Evolutionary conservation across 30 jellyfish, hydroid and myxozoan species (phyloP).

Genomic region (Turritopsis rubra): DNA sequence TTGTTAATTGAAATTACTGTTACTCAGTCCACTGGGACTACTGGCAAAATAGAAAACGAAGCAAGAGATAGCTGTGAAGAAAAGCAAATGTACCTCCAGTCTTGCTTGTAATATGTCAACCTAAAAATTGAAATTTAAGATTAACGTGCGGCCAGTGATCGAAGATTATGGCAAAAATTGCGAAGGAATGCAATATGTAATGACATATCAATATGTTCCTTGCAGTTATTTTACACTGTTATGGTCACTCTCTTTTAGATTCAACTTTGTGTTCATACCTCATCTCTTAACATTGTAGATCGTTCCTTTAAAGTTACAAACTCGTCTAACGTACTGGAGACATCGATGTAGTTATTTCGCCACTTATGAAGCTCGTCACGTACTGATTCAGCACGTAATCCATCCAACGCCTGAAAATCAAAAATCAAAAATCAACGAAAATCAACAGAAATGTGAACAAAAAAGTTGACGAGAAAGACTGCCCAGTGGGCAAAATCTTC

Average conservation of each 20-base stretch:
- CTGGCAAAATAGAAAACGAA: too few relatives aligned
- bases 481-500: too few relatives aligned
- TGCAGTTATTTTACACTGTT: too few relatives aligned
- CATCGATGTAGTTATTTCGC: conserved; percentile 75
- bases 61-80: too few relatives aligned
- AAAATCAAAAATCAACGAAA: too few relatives aligned
- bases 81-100: conserved; percentile 84
- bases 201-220: too few relatives aligned
- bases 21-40: too few relatives aligned
- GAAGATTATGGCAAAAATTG: too few relatives aligned
- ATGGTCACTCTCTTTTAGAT: too few relatives aligned
- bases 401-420: conserved; percentile 80
- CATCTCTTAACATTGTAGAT: conserved; percentile 78
- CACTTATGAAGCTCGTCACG: conserved; percentile 50
- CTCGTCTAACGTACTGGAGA: conserved; percentile 63
- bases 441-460: background rate
- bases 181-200: too few relatives aligned
- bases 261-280: conserved; percentile 29
- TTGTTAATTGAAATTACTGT: too few relatives aligned
- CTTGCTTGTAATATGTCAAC: conserved; percentile 68
- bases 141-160: background rate
- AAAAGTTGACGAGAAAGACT: background rate
- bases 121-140: too few relatives aligned
- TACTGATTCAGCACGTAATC: conserved; percentile 53
- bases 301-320: conserved; percentile 69